Conservation (phyloP, 2,888 invertebrate genomes). For the Leptopilina drosophilae region DNA sequence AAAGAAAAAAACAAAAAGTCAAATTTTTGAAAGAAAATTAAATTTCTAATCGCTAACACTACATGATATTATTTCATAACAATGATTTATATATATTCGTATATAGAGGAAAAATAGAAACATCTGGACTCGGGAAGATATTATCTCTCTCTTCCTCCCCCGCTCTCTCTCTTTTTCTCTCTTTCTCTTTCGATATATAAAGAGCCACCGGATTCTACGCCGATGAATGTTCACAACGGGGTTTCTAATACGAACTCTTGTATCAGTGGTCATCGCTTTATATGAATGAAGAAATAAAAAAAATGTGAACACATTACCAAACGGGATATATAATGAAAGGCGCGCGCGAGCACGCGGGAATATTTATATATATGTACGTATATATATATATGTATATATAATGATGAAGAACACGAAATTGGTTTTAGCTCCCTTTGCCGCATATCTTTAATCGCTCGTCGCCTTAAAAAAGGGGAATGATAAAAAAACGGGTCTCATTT, state of each 20-base stretch:
- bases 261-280: conserved; percentile 39
- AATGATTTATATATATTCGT: no score
- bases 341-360: neutral
- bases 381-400: no score
- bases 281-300: conserved; percentile 39
- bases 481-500: conserved; percentile 20
- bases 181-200: neutral
- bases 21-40: no score
- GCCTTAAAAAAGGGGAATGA: conserved; percentile 11
- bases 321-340: conserved; percentile 31
- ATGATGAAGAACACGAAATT: conserved; percentile 29
- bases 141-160: neutral
- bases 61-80: no score
- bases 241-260: conserved; percentile 36
- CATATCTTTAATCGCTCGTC: conserved; percentile 7
- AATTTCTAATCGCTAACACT: no score
- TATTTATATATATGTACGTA: no score
- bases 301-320: conserved; percentile 12
- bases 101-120: no score
- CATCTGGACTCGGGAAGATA: neutral
- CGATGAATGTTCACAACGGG: conserved; percentile 30
- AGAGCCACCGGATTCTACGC: conserved; percentile 16
- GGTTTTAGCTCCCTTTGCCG: conserved; percentile 29
- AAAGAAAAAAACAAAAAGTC: no score
- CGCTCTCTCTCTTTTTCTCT: no score